Percentiles rank a stretch among this genome's conserved stretches.
These are phyloP conservation scores for Eufriesea mexicana DNA, from an alignment of 1,140 invertebrate species.

Conservation along the genomic window DNA sequence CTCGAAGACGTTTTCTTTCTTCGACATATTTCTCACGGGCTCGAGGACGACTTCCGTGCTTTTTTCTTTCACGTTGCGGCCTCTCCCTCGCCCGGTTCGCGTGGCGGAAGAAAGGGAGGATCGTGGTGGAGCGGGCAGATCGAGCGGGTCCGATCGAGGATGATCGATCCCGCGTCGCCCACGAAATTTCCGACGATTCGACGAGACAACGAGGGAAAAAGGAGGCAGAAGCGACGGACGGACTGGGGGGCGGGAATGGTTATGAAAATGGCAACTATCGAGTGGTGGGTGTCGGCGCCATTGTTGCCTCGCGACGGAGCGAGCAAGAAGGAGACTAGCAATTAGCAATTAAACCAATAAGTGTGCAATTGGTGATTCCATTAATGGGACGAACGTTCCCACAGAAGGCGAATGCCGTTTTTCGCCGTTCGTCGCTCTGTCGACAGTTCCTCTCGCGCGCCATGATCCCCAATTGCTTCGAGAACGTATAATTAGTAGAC, in stretches of 20 bases:
- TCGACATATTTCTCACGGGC: slow-evolving; percentile 54
- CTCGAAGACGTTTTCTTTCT: slow-evolving; percentile 64
- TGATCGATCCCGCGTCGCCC: slow-evolving; percentile 52
- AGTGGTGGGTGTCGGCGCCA: slow-evolving; percentile 69
- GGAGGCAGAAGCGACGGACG: not conserved
- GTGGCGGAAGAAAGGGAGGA: slow-evolving; percentile 6
- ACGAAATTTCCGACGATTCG: slow-evolving; percentile 37
- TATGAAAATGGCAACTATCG: slow-evolving; percentile 63
- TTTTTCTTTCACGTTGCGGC: not conserved
- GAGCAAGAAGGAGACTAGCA: slow-evolving; percentile 67
- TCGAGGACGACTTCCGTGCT: slow-evolving; percentile 51
- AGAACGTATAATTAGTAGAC: slow-evolving; percentile 61
- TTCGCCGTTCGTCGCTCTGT: slow-evolving; percentile 59
- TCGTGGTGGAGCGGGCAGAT: not conserved
- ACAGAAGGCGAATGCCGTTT: slow-evolving; percentile 64
- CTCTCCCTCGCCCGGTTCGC: not conserved
- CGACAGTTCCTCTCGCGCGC: slow-evolving; percentile 46
- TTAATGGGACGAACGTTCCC: slow-evolving; percentile 74
- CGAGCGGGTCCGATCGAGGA: slow-evolving; percentile 31
- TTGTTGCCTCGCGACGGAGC: slow-evolving; percentile 48
- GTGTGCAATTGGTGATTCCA: slow-evolving; percentile 78
- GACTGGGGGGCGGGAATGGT: slow-evolving; percentile 5
- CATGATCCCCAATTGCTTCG: slow-evolving; percentile 54
- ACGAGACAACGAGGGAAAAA: not conserved
- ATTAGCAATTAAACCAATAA: slow-evolving; percentile 81